Evolutionary conservation across 2,113 vertebrate species (phyloP), one percentile per base, ranked within the genome.

Genomic region (Elanus axillaris): DNA sequence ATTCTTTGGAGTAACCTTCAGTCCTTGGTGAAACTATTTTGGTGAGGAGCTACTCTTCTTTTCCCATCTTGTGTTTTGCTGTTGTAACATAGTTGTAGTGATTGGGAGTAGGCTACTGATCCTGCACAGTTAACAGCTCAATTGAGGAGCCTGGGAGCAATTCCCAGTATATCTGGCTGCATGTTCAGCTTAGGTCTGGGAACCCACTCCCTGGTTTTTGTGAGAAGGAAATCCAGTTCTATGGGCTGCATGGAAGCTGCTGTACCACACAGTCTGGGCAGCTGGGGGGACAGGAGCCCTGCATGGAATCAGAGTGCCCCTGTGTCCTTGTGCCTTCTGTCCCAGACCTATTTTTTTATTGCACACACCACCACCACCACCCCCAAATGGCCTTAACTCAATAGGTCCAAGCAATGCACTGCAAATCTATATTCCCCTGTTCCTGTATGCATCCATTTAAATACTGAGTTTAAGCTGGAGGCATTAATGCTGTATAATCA

Each of bases 191-290:
- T 34, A 40, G 66, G 9, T 34, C 60, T 81, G 25, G 47, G 55
- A 90, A 23, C 50, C 10, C 1, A 3, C 8, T 73, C 31, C 25
- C 38, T 45, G 48, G 21, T 73, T 88, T 77, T 59, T 0, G 0
- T 66, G 62, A 76, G 56, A 64, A 78, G 79, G 42, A 76, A 88
- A 77, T 76, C 36, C 15, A 36, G 15, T 52, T 69, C 31, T n/a
- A 52, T 19, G n/a, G 53, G 40, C 27, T 86, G 67, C 45, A 3
- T 0, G 1, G 45, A 32, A 80, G n/a, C 63, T 92, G 19, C 27
- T 73, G 19, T 60, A 32, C 19, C 16, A 1, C 0, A 0, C 22
- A 59, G 17, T 16, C 22, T 52, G 53, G 22, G 63, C 45, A 90
- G 16, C 26, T 18, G 8, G 7, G 34, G 34, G 31, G 2, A 9